Evolutionary conservation across 2,113 vertebrate genomes (phyloP).

Genomic region (Cyprinodon tularosa): DNA sequence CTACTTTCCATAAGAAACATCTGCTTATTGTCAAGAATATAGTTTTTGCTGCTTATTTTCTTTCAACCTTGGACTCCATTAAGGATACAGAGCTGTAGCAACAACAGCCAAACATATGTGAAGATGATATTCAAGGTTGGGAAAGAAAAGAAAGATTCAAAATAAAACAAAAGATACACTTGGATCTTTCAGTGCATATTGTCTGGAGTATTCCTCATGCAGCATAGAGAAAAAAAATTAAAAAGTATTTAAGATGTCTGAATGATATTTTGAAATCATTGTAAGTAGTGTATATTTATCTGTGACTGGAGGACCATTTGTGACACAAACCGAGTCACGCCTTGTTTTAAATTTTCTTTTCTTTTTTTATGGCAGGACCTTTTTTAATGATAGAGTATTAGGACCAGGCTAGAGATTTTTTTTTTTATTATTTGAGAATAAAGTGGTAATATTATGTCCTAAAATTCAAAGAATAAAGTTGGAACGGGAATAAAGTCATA

Average conservation of each 20-base stretch:
- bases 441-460: too few species aligned
- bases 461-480: too few species aligned
- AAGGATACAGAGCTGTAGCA: conserved; percentile 42
- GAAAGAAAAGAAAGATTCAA: conserved; percentile 57
- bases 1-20: not conserved
- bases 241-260: conserved; percentile 2
- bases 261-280: not conserved
- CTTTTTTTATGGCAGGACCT: not conserved
- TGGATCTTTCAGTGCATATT: conserved; percentile 49
- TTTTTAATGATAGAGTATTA: not conserved
- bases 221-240: not conserved
- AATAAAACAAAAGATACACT: conserved; percentile 57
- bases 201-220: conserved; percentile 27
- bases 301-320: not conserved
- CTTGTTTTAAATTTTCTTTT: not conserved
- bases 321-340: not conserved
- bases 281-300: not conserved
- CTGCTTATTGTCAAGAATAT: not conserved
- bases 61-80: conserved; percentile 25
- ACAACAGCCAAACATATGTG: conserved; percentile 68
- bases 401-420: too few species aligned
- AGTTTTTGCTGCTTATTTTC: conserved; percentile 53
- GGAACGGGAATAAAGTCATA: too few species aligned
- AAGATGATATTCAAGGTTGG: conserved; percentile 65
- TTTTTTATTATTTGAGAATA: too few species aligned